Evolutionary conservation across 2,113 vertebrate genomes (phyloP), one percentile per base, ranked within the genome.

Genomic region (Phoenicopterus ruber): DNA sequence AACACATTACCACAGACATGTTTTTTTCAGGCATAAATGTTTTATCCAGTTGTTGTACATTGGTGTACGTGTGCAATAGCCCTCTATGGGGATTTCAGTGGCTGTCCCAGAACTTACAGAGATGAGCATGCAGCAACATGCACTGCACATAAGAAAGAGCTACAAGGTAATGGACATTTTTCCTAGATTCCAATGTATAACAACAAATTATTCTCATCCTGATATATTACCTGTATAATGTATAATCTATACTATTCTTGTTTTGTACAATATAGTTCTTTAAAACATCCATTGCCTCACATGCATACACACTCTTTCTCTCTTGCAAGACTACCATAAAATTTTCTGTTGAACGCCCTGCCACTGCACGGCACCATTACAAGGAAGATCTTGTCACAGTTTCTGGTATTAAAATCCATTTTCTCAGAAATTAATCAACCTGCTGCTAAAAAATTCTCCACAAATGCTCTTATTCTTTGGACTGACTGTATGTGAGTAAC

Each of bases 391-490:
- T 88, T 90, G 61, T 88, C 78, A 73, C 12, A 19, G 22, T 57
- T 92, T 82, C 78, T 78, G 69, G 24, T 93, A 47, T 77, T 96
- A 83, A 88, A 94, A 90, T 62, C 22, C 22, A 70, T 19, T 97
- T 88, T 89, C 74, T 91, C 47, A 59, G 86, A 96, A 80, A 69
- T 58, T 86, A 95, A 86, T 85, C 59, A 71, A 82, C 54, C 28
- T 67, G 46, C 67, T 79, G 49, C 65, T 72, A 52, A 93, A 92
- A 93, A 82, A 34, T 58, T 72, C 14, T 89, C 31, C 54, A 36
- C 46, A 69, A 71, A 67, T 66, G 50, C 36, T 42, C 8, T 74
- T 83, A 57, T 25, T 92, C 67, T 90, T 78, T 80, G 80, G 57
- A 61, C 70, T 90, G 20, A 52, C 14, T 58, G 12, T 54, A 46